Conservation (phyloP, 2,888 invertebrate genomes). For the Mythimna ferrago region DNA sequence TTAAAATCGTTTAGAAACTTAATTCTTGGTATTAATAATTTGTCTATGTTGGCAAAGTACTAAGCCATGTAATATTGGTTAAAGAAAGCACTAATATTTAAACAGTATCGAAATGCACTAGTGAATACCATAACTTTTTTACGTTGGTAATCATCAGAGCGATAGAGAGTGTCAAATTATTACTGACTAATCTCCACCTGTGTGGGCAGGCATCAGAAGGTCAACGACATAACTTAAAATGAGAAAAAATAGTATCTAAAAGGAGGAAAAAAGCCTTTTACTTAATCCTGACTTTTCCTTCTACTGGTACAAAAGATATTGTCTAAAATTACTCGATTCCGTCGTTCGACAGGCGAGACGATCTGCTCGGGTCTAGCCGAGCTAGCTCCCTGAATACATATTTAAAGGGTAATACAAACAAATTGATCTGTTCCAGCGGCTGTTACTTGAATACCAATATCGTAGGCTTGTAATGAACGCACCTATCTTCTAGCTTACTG, state of each 20-base stretch:
- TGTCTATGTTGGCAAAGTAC: neutral
- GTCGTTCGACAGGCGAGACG: conserved; percentile 31
- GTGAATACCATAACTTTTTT: neutral
- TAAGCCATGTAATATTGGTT: too few relatives aligned
- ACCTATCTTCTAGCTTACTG: neutral
- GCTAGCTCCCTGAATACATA: conserved; percentile 37
- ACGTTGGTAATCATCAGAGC: too few relatives aligned
- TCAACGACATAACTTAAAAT: neutral
- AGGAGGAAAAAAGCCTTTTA: neutral
- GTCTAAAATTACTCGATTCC: conserved; percentile 3
- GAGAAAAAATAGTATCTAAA: too few relatives aligned
- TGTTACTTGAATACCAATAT: conserved; percentile 56
- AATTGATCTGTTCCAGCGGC: conserved; percentile 46
- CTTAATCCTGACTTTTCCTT: conserved; percentile 1
- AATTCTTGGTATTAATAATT: neutral
- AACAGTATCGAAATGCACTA: neutral
- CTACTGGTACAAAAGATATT: conserved; percentile 2
- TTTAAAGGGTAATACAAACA: conserved; percentile 48
- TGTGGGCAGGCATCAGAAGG: too few relatives aligned
- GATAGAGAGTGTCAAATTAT: too few relatives aligned
- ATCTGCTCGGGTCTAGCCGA: conserved; percentile 32
- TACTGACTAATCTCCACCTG: too few relatives aligned
- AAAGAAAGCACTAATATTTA: neutral
- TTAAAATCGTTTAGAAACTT: too few relatives aligned
- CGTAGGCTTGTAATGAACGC: conserved; percentile 14